Evolutionary conservation across 2,888 invertebrate genomes (phyloP).

Genomic region (Gandaritis pyraliata): DNA sequence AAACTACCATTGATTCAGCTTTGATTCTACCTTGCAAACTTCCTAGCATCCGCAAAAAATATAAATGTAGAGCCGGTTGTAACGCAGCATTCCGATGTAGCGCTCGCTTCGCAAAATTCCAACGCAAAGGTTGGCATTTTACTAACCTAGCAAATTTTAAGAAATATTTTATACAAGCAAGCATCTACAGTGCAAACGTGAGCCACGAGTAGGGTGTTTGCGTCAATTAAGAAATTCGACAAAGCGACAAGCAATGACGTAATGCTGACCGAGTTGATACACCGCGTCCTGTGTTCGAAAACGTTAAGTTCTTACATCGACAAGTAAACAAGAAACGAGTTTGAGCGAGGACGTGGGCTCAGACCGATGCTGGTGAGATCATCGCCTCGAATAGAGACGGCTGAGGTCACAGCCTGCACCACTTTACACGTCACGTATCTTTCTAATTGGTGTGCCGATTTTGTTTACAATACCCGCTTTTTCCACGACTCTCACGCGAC

Average conservation of each 20-base stretch:
- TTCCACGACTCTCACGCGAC: slow-evolving; percentile 60
- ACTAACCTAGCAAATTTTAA: slow-evolving; percentile 17
- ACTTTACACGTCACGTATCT: slow-evolving; percentile 74
- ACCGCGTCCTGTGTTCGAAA: slow-evolving; percentile 68
- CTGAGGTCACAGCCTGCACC: slow-evolving; percentile 78
- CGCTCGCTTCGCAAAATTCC: slow-evolving; percentile 20
- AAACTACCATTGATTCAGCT: slow-evolving; percentile 32
- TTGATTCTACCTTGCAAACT: slow-evolving; percentile 50
- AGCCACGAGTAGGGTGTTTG: slow-evolving; percentile 23
- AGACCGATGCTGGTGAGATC: slow-evolving; percentile 70
- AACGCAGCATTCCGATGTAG: slow-evolving; percentile 35
- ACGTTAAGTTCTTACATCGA: slow-evolving; percentile 72
- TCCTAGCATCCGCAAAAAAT: slow-evolving; percentile 55
- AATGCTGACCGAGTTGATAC: slow-evolving; percentile 59
- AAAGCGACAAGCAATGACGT: slow-evolving; percentile 62
- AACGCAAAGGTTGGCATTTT: slow-evolving; percentile 4
- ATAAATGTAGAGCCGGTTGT: slow-evolving; percentile 42
- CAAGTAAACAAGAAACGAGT: slow-evolving; percentile 82
- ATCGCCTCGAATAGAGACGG: slow-evolving; percentile 72
- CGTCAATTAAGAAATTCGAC: slow-evolving; percentile 43
- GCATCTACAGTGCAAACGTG: not conserved
- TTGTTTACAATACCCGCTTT: slow-evolving; percentile 65
- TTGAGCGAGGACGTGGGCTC: slow-evolving; percentile 79
- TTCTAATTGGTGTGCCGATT: slow-evolving; percentile 74
- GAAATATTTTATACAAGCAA: slow-evolving; percentile 18